phyloP scores from a whole-genome alignment of 2,888 invertebrate genomes.

The Plagiodera versicolora region DNA sequence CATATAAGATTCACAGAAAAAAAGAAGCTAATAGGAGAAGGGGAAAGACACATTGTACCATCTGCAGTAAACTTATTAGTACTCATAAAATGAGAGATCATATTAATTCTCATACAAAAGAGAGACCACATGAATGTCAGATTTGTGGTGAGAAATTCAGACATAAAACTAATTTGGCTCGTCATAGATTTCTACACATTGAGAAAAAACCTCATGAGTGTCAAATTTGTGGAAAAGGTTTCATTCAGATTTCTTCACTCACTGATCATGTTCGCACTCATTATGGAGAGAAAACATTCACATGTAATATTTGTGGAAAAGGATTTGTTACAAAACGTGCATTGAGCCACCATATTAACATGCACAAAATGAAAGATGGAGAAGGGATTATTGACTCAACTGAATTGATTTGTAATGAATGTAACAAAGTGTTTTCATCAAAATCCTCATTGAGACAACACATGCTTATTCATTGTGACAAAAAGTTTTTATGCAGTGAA shows the following conservation, averaged over 20 bases:
- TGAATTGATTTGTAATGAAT: constrained; percentile 17
- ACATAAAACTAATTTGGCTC: constrained; percentile 25
- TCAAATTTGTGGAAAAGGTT: constrained; percentile 30
- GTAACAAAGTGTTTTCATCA: constrained; percentile 16
- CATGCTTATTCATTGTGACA: constrained; percentile 22
- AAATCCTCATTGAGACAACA: constrained; percentile 22
- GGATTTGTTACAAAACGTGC: constrained; percentile 40
- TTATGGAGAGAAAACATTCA: constrained; percentile 31
- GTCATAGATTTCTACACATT: constrained; percentile 28
- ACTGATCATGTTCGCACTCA: constrained; percentile 34
- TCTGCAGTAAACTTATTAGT: constrained; percentile 29
- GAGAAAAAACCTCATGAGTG: constrained; percentile 32
- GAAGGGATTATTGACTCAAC: constrained; percentile 3
- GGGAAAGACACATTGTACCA: constrained; percentile 24
- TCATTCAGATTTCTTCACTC: constrained; percentile 30
- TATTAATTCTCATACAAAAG: constrained; percentile 31
- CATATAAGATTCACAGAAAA: constrained; percentile 27
- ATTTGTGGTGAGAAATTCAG: constrained; percentile 30
- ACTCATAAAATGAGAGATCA: constrained; percentile 31
- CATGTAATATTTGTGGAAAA: constrained; percentile 44
- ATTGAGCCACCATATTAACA: constrained; percentile 27
- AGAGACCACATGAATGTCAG: constrained; percentile 29
- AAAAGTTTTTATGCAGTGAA: constrained; percentile 28
- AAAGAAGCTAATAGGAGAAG: constrained; percentile 30
- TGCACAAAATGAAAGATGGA: constrained; percentile 24